Conservation (phyloP, 2,888 invertebrate species). For the Pristionchus exspectatus region DNA sequence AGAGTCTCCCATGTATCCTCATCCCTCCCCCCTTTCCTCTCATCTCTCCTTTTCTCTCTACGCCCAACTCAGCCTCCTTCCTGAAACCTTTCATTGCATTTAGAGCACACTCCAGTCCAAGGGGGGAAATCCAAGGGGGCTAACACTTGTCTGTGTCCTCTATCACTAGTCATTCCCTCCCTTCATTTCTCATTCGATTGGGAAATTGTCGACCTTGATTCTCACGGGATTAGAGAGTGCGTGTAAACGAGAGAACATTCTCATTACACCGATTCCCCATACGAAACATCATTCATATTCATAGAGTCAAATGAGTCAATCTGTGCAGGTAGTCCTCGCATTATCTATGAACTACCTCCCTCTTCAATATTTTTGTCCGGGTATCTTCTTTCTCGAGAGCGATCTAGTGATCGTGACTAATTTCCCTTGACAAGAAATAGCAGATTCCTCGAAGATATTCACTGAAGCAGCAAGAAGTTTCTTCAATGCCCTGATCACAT, state of each 20-base stretch:
- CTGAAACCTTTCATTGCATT: constrained; percentile 49
- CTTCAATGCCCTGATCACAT: background rate
- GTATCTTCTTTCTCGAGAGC: too few relatives aligned
- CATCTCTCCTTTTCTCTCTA: background rate
- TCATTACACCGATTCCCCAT: background rate
- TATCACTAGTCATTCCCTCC: background rate
- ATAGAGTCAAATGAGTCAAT: background rate
- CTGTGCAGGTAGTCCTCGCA: background rate
- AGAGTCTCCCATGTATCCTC: constrained; percentile 31
- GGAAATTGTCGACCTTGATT: background rate
- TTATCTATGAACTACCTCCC: background rate
- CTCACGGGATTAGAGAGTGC: background rate
- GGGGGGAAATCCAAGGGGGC: background rate
- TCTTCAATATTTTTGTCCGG: background rate
- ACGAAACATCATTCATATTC: constrained; percentile 7
- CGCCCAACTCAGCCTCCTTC: background rate
- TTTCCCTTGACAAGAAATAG: too few relatives aligned
- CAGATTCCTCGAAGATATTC: too few relatives aligned
- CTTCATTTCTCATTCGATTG: background rate
- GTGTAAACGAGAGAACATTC: background rate
- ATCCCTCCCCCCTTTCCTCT: background rate
- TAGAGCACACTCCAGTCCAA: constrained; percentile 2
- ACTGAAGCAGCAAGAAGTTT: background rate
- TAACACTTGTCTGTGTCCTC: background rate
- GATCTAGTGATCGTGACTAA: too few relatives aligned